phyloP scores from a whole-genome alignment of 2,113 vertebrate genomes.

The Helogale parvula region DNA sequence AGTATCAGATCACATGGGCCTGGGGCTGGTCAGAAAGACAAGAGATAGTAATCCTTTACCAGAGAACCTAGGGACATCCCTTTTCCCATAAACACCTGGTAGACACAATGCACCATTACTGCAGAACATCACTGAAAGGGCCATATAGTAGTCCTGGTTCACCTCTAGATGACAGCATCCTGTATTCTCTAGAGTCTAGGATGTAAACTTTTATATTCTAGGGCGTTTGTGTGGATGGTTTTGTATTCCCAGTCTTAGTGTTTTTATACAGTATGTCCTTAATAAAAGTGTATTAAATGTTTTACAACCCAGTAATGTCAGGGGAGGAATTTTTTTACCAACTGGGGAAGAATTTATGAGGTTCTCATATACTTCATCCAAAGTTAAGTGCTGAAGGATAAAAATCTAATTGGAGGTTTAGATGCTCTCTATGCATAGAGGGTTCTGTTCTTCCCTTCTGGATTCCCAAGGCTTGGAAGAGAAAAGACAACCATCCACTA shows the following conservation, averaged over 20 bases:
- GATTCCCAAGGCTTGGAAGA: neutral
- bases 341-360: neutral
- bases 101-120: neutral
- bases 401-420: neutral
- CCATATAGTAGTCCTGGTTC: neutral
- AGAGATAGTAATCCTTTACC: neutral
- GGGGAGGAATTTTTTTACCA: neutral
- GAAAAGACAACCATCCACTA: neutral
- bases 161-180: neutral
- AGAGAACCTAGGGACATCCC: neutral
- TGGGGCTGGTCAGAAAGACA: neutral
- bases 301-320: neutral
- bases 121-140: neutral
- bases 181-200: neutral
- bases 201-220: neutral
- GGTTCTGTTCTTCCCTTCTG: neutral
- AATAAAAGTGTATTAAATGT: constrained; percentile 2
- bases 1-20: neutral
- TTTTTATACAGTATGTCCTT: neutral
- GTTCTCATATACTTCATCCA: neutral
- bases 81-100: neutral
- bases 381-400: neutral
- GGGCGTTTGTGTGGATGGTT: neutral
- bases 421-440: neutral
- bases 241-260: neutral